Percentiles rank a stretch among this genome's conserved stretches.
These are phyloP conservation scores for Micropoecilia bifurca DNA, from an alignment of 2,797 vertebrate genomes.

Conservation along the genomic window DNA sequence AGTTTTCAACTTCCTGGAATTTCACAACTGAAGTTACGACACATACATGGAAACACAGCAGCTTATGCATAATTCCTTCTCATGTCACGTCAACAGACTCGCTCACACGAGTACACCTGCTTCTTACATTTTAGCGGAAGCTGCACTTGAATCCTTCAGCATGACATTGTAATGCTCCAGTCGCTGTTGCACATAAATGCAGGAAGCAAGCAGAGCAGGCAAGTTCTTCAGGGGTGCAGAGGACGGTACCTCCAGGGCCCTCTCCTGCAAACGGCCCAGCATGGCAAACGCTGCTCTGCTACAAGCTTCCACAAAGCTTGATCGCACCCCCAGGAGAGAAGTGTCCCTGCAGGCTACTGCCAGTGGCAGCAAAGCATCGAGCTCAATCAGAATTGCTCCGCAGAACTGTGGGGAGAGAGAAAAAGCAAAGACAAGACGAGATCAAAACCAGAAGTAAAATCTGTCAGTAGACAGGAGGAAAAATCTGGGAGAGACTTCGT, in stretches of 20 bases:
- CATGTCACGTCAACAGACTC: background rate
- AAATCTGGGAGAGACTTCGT: conserved; percentile 49
- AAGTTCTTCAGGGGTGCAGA: conserved; percentile 85
- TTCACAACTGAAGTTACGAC: background rate
- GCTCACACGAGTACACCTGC: conserved; percentile 5
- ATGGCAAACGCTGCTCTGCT: conserved; percentile 84
- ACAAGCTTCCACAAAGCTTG: conserved; percentile 90
- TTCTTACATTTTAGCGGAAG: conserved; percentile 83
- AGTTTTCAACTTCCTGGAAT: background rate
- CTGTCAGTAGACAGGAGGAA: conserved; percentile 35
- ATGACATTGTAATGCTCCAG: conserved; percentile 82
- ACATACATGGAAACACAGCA: background rate
- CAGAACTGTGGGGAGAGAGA: conserved; percentile 85
- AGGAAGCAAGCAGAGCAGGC: conserved; percentile 84
- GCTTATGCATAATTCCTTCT: background rate
- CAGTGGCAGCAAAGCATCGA: conserved; percentile 90
- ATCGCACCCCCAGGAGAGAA: conserved; percentile 87
- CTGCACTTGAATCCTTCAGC: conserved; percentile 82
- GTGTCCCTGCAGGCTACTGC: conserved; percentile 88
- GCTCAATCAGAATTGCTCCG: conserved; percentile 86
- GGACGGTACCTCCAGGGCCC: conserved; percentile 84
- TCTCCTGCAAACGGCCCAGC: conserved; percentile 85
- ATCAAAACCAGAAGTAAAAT: conserved; percentile 49
- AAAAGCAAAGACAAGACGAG: conserved; percentile 35
- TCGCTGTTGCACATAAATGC: conserved; percentile 82